Conservation (phyloP, 2,113 vertebrate species). For the Microcebus ravelobensis region DNA sequence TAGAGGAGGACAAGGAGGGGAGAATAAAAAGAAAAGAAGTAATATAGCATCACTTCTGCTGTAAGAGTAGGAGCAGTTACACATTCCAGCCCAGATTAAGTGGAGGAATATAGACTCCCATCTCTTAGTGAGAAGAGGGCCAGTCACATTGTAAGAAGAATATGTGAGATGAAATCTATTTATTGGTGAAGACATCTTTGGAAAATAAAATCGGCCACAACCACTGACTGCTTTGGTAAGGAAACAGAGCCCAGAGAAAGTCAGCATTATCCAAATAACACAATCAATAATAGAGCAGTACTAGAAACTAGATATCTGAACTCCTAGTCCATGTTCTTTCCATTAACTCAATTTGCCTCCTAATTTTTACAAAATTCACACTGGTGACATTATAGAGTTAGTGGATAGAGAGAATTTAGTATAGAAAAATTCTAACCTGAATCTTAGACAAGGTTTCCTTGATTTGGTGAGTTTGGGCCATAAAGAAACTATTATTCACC, state of each 20-base stretch:
- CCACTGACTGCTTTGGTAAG: neutral
- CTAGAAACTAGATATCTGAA: neutral
- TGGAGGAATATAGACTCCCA: neutral
- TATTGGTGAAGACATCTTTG: neutral
- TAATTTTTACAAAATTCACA: constrained; percentile 36
- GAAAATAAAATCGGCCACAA: neutral
- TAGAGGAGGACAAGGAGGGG: neutral
- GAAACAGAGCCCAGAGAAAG: constrained; percentile 17
- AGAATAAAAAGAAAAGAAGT: neutral
- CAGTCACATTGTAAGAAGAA: neutral
- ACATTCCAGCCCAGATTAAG: neutral
- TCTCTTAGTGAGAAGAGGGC: neutral
- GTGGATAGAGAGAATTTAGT: neutral
- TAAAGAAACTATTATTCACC: neutral
- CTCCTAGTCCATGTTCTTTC: neutral
- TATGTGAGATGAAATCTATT: neutral
- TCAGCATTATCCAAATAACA: neutral
- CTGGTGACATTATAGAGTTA: neutral
- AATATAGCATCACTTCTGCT: neutral
- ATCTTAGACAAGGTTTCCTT: constrained; percentile 37
- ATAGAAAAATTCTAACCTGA: constrained; percentile 2
- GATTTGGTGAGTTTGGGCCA: neutral
- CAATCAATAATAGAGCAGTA: neutral
- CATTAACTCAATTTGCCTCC: neutral
- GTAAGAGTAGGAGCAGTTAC: neutral